Base-by-base conservation (phyloP, 1,140 invertebrate species). In the Rhopalosiphum padi region DNA sequence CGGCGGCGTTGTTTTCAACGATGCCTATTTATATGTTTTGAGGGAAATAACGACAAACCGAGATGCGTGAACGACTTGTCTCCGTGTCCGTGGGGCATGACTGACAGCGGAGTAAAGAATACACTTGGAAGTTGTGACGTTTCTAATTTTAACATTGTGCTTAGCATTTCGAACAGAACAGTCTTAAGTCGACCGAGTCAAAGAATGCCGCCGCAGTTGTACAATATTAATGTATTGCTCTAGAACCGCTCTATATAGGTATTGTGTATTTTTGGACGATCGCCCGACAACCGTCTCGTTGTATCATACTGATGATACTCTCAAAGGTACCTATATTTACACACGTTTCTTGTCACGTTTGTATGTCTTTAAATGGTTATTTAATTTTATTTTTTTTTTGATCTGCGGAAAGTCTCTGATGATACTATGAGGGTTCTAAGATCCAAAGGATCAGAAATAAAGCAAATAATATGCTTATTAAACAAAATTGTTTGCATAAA, bases 71-170 rank as follows among this genome's bases (percentile, higher is more conserved):
- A 48, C 37, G 48, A 89, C 88, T 89, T 35, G 88, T 55, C 48
- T 55, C 48, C 35, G 23, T 53, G 46, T n/a, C 0, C n/a, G 25
- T 23, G 11, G 51, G 48, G 18, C 48, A 25, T 89, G 88, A 88
- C 87, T 89, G 51, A 89, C 88, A 89, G 51, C 35, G 37, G 51
- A 53, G 88, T 41, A 21, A 89, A 23, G 35, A 25, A 41, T 25
- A 89, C 46, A 48, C 88, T 53, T 15, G n/a, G n/a, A 37, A 89
- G 88, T 89, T 89, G 35, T 55, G n/a, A 53, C 35, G 51, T 89
- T 89, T 89, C 88, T 89, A 89, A 89, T 89, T 89, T 89, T 89
- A 89, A 89, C 48, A 15, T 55, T 41, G n/a, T 89, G 35, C 37
- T 55, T 53, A 41, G 51, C 23, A 22, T 89, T 55, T 53, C 48